Evolutionary conservation across 2,888 invertebrate species (phyloP), one percentile per base, ranked within the genome.

Genomic region (Zaprionus lineosus): DNA sequence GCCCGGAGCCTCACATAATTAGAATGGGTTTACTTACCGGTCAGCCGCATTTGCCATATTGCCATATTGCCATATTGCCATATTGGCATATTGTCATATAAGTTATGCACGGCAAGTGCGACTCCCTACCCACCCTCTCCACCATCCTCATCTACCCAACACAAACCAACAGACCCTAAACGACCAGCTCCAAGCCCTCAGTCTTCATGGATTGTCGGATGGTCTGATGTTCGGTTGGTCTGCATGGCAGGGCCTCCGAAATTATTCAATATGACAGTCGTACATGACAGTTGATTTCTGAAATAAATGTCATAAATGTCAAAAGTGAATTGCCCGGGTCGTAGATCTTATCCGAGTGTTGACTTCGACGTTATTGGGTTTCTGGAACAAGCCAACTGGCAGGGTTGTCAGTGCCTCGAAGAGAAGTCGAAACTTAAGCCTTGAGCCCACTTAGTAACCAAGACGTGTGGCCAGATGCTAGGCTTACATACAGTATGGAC

Each of bases 271-370:
- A 74, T 79, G 74, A 82, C 83, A 69, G 60, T 28, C 70, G 59
- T 59, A 85, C 82, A 86, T 79, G 84, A 82, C 85, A 85, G 74
- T 82, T 86, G 74, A 75, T 74, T 82, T 73, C 64, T 66, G 60
- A 82, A 79, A 82, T 84, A 74, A n/a, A 79, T 75, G 71, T 86
- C 83, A 86, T 86, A 86, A 86, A 84, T 77, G 82, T 86, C 86
- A 86, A 84, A 85, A 79, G 41, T 71, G 63, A 75, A 83, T 73
- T 69, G 81, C 65, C 70, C 64, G 28, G 67, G 64, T 66, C 84
- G 85, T 86, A 71, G 85, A 86, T 86, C 85, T 86, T 86, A 82
- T 83, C 86, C 64, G 18, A 39, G 53, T 67, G 19, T 59, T 50
- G 44, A 50, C 44, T 40, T 56, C 37, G 37, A 11, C 48, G 29